A percentile compares a stretch with the other conserved stretches of the same genome.
Conservation (phyloP, 2,113 vertebrate genomes). For the Saccopteryx leptura region DNA sequence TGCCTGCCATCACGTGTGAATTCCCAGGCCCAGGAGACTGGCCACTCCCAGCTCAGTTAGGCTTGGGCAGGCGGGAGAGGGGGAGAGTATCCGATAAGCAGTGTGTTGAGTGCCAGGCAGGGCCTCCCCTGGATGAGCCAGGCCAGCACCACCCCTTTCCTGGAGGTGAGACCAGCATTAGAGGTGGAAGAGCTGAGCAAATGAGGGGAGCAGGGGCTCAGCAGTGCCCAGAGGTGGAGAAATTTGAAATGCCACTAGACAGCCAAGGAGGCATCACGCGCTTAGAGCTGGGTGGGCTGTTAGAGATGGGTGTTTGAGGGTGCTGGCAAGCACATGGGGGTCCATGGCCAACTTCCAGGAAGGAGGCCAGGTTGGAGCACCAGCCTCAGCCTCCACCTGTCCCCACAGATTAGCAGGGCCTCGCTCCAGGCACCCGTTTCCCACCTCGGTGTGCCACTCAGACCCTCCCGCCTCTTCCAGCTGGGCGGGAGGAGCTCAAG, state of each 20-base stretch:
- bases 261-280: not conserved
- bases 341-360: not conserved
- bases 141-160: not conserved
- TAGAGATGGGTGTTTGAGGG: not conserved
- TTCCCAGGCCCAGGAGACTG: not conserved
- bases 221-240: not conserved
- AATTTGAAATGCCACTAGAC: not conserved
- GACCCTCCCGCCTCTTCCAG: not conserved
- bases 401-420: not conserved
- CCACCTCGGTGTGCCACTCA: not conserved
- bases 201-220: not conserved
- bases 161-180: not conserved
- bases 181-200: no score
- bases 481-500: not conserved
- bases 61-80: not conserved
- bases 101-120: not conserved
- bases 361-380: not conserved
- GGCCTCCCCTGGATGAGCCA: not conserved
- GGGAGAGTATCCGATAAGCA: not conserved
- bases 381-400: not conserved
- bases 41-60: no score
- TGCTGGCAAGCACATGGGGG: not conserved
- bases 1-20: not conserved
- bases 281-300: not conserved
- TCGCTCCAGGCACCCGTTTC: not conserved